Evolutionary conservation across 2,797 vertebrate genomes (phyloP).

Genomic region (Todus mexicanus): DNA sequence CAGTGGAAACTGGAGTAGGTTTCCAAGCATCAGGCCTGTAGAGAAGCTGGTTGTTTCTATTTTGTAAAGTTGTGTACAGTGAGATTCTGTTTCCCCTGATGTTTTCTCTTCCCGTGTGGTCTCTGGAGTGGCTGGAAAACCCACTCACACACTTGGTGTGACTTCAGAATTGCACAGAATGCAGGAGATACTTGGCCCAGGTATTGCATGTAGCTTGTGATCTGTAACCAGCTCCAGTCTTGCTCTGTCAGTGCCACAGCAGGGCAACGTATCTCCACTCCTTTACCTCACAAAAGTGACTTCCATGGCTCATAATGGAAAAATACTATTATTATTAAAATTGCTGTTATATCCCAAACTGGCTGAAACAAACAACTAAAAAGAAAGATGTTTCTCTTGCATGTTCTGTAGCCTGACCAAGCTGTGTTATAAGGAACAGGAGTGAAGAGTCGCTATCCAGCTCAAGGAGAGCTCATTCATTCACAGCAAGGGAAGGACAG

Average conservation of each 20-base stretch:
- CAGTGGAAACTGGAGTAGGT: background rate
- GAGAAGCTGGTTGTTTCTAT: background rate
- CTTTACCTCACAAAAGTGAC: background rate
- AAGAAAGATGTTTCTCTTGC: background rate
- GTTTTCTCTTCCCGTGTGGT: background rate
- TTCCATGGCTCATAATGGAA: background rate
- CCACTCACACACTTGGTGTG: accelerated
- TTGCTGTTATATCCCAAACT: background rate
- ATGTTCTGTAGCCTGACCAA: background rate
- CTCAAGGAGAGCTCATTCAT: background rate
- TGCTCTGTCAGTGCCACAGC: background rate
- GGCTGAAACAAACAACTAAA: background rate
- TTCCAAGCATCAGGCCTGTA: background rate
- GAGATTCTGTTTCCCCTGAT: background rate
- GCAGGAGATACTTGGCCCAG: background rate
- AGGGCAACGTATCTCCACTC: background rate
- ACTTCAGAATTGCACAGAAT: background rate
- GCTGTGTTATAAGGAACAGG: background rate
- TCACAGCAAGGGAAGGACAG: background rate
- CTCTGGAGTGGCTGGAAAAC: background rate
- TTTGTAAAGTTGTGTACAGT: background rate
- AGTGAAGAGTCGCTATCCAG: background rate
- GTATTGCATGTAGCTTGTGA: background rate
- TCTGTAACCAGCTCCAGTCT: background rate
- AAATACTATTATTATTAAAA: background rate